Base-by-base conservation (phyloP, 2,113 vertebrate genomes). In the Peromyscus californicus region DNA sequence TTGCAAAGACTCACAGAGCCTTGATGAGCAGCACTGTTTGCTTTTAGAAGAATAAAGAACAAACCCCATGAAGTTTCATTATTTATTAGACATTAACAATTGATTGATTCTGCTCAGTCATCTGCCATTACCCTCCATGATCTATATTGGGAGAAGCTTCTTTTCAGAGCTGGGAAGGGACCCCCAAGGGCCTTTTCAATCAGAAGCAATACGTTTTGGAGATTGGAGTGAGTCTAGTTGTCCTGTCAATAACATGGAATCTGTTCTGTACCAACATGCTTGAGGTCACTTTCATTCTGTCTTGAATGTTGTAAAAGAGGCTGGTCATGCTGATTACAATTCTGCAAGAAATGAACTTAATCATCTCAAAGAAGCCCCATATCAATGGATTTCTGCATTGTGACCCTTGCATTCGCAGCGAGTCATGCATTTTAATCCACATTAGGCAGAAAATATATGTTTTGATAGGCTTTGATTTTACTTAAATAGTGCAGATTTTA, bases 381-480 rank as follows among this genome's bases (percentile, higher is more conserved):
- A 93, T 96, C 69, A 70, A 39, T 65, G 96, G 79, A 96, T 87
- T 89, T 83, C 67, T 87, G 39, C 83, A 93, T 69, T 67, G 86
- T 63, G 85, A 93, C 91, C 75, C 82, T 61, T 74, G 59, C 15
- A 26, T 92, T 95, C 67, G 15, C 51, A 86, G 80, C 79, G 90
- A 96, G 63, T 65, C 79, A 36, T 29, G 39, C 70, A 72, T 86
- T 93, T 93, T 84, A 94, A 51, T 89, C 63, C 45, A 86, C 4
- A 26, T 67, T 89, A 94, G 87, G 76, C 26, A 85, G 65, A 92
- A 94, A 80, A 63, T 82, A 93, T 59, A 96, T 97, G 92, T 95
- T 96, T 97, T 97, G 97, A 93, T 88, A 97, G 59, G 31, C 89
- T 97, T 95, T 97, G 94, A 96, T 95, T 97, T 95, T 74, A 92